Percentiles rank a stretch among this genome's conserved stretches.
phyloP scores from a whole-genome alignment of 2,797 vertebrate genomes.

The Melanotaenia pygmaea region DNA sequence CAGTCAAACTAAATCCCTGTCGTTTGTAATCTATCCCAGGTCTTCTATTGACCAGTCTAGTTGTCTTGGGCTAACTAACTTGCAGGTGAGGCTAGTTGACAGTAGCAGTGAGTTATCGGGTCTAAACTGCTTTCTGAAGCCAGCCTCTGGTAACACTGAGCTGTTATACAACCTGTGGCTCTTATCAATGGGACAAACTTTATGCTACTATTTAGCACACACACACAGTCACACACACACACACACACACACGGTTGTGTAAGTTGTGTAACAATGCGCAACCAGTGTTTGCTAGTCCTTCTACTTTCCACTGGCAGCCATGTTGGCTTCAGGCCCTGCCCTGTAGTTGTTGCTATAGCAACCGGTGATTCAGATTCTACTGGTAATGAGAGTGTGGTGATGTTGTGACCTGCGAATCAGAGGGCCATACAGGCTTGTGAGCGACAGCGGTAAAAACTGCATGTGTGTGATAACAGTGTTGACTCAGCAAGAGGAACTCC shows the following conservation, averaged over 20 bases:
- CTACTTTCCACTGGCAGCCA: conserved; percentile 52
- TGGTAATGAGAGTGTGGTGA: conserved; percentile 14
- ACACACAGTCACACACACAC: conserved; percentile 12
- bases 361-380: conserved; percentile 35
- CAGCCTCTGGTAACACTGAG: conserved; percentile 41
- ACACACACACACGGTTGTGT: conserved; percentile 37
- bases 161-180: conserved; percentile 60
- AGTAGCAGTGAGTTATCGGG: conserved; percentile 9
- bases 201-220: conserved; percentile 44
- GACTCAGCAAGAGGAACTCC: conserved; percentile 64
- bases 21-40: background rate
- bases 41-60: conserved; percentile 39
- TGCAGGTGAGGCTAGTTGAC: conserved; percentile 21
- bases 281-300: conserved; percentile 36
- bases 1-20: background rate
- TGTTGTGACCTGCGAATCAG: conserved; percentile 8
- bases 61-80: conserved; percentile 26
- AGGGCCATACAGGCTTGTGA: conserved; percentile 9
- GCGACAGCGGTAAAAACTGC: conserved; percentile 25
- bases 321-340: conserved; percentile 42
- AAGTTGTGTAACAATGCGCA: conserved; percentile 64
- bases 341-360: conserved; percentile 24
- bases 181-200: conserved; percentile 76
- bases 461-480: conserved; percentile 58
- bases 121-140: conserved; percentile 43